Conservation (phyloP, 2,888 invertebrate species). For the Oithona nana region DNA sequence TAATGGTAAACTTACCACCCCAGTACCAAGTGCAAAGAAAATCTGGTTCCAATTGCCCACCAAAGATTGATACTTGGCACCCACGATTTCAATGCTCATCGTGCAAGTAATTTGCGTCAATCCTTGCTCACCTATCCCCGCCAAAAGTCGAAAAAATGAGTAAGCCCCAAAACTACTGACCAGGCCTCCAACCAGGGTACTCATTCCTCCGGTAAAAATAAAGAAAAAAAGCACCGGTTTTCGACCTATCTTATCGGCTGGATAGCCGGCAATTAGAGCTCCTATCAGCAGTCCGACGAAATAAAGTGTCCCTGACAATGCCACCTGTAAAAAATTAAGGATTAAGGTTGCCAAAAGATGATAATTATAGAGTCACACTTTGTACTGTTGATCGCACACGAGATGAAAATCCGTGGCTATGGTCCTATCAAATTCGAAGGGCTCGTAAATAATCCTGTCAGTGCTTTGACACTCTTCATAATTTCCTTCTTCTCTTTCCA, state of each 20-base stretch:
- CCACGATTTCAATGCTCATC: not conserved
- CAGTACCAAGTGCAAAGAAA: not conserved
- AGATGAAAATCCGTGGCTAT: constrained; percentile 16
- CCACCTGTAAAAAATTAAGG: not conserved
- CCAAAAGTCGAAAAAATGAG: not conserved
- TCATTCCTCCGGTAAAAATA: not conserved
- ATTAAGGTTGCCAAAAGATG: not conserved
- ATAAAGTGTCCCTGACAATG: constrained; percentile 15
- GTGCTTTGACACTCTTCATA: not conserved
- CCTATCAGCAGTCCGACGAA: constrained; percentile 18
- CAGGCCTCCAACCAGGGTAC: not conserved
- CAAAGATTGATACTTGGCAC: not conserved
- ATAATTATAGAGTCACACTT: not conserved
- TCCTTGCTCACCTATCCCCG: not conserved
- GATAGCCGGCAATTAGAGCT: constrained; percentile 16
- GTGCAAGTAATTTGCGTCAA: not conserved
- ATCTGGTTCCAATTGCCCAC: not conserved
- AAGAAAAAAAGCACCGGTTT: constrained; percentile 11
- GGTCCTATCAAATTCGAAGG: not conserved
- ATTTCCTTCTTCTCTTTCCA: not conserved
- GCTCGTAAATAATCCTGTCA: not conserved
- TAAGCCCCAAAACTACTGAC: not conserved
- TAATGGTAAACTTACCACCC: not conserved
- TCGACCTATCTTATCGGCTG: constrained; percentile 18
- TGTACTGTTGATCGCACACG: constrained; percentile 15